Base-by-base conservation (phyloP, 2,888 invertebrate species). In the Eumacrocentrus americanus region DNA sequence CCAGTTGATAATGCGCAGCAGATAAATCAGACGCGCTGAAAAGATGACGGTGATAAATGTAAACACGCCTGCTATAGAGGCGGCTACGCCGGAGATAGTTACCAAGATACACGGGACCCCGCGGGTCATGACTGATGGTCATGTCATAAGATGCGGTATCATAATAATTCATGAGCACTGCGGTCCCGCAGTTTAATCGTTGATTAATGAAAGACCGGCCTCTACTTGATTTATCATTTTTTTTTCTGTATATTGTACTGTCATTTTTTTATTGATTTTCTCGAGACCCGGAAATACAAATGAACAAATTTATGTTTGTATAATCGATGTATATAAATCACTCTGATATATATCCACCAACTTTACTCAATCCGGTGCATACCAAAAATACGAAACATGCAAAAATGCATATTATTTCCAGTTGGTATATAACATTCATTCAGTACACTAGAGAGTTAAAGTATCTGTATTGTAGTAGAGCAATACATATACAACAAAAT, bases 11-110 rank as follows among this genome's bases (percentile, higher is more conserved):
- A 79, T 79, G 73, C 74, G 69, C 68, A 68, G 70, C 67, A 76
- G 76, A 80, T 80, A 79, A 80, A 79, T 80, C 79, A 78, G 76
- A 74, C 74, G 70, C 75, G 79, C 72, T 79, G 78, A 80, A 79
- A 80, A 79, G 79, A 79, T 80, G 79, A 79, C 79, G 76, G 76
- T 78, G 79, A 79, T 80, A 78, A 79, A 79, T 80, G 79, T 74
- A 76, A 78, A 77, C 77, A 76, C 77, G 73, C 72, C 70, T 67
- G 71, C 71, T 70, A 70, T 37, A 37, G 29, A 29, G 71, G 69
- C 72, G 72, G 70, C 70, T 51, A 37, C 37, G 68, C 68, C 65
- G 70, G 68, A 72, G 72, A 72, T 72, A 72, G 73, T 70, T 70
- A 71, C 72, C 64, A 70, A 73, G 77, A 75, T 74, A 74, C 72